phyloP scores from a whole-genome alignment of 2,113 vertebrate genomes.

The Phrynocephalus versicolor region DNA sequence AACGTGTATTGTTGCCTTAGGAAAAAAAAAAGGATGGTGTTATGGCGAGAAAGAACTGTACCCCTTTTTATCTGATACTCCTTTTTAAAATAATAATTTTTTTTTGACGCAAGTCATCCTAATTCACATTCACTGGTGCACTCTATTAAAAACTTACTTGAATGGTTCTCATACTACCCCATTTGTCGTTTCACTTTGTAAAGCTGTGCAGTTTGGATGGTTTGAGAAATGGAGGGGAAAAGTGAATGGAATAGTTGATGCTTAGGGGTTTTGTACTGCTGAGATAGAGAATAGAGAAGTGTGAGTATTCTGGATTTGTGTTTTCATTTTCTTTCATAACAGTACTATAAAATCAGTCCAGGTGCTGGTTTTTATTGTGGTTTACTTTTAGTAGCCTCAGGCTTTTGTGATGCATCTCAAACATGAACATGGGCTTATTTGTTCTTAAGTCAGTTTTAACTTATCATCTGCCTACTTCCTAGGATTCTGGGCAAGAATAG shows the following conservation, averaged over 20 bases:
- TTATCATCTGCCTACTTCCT: background rate
- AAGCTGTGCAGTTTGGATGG: constrained; percentile 20
- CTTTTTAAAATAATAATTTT: constrained; percentile 62
- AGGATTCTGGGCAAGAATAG: background rate
- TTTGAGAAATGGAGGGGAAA: background rate
- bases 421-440: background rate
- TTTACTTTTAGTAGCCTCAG: background rate
- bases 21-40: constrained; percentile 76
- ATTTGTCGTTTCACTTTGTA: constrained; percentile 73
- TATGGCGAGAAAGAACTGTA: constrained; percentile 69
- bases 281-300: background rate
- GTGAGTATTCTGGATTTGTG: background rate
- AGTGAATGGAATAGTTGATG: background rate
- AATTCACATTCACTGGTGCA: constrained; percentile 85
- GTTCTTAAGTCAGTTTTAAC: background rate
- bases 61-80: constrained; percentile 74
- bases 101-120: constrained; percentile 78
- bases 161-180: constrained; percentile 81
- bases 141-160: constrained; percentile 89
- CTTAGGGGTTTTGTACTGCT: background rate
- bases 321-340: background rate
- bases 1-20: constrained; percentile 84
- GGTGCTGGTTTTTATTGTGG: background rate
- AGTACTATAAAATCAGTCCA: background rate
- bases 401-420: background rate